These are phyloP conservation scores for Bacillus rossius DNA, from an alignment of 1,140 invertebrate genomes.

Conservation along the genomic window DNA sequence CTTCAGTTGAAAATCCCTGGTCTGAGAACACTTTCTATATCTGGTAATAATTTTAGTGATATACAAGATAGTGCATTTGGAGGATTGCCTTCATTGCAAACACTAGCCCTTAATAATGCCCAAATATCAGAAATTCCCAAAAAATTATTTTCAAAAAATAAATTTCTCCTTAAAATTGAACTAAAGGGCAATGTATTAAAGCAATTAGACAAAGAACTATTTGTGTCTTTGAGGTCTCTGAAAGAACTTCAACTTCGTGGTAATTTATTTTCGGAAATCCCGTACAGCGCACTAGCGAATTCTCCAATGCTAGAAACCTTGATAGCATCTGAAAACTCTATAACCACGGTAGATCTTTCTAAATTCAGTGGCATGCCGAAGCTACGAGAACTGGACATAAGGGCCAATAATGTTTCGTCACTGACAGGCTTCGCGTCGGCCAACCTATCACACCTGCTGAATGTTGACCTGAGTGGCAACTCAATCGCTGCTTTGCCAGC, in stretches of 20 bases:
- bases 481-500: constrained; percentile 66
- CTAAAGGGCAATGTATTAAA: constrained; percentile 60
- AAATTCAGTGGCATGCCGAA: constrained; percentile 64
- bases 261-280: constrained; percentile 67
- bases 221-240: constrained; percentile 60
- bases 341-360: constrained; percentile 52
- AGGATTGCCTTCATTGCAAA: constrained; percentile 67
- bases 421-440: constrained; percentile 70
- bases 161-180: constrained; percentile 65
- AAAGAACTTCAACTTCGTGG: constrained; percentile 66
- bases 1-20: constrained; percentile 63
- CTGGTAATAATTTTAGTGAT: constrained; percentile 70
- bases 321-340: constrained; percentile 29
- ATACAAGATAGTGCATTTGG: constrained; percentile 55
- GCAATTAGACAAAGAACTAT: constrained; percentile 58
- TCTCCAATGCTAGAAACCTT: constrained; percentile 54
- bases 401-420: constrained; percentile 66
- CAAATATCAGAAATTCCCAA: constrained; percentile 59
- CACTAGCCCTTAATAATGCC: constrained; percentile 60
- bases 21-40: constrained; percentile 61
- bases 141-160: constrained; percentile 64
- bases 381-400: constrained; percentile 66
- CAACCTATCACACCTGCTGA: constrained; percentile 62
- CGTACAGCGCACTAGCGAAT: constrained; percentile 68
- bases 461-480: constrained; percentile 70